Evolutionary conservation across 2,113 vertebrate species (phyloP).

Genomic region (Neolamprologus ventralis): DNA sequence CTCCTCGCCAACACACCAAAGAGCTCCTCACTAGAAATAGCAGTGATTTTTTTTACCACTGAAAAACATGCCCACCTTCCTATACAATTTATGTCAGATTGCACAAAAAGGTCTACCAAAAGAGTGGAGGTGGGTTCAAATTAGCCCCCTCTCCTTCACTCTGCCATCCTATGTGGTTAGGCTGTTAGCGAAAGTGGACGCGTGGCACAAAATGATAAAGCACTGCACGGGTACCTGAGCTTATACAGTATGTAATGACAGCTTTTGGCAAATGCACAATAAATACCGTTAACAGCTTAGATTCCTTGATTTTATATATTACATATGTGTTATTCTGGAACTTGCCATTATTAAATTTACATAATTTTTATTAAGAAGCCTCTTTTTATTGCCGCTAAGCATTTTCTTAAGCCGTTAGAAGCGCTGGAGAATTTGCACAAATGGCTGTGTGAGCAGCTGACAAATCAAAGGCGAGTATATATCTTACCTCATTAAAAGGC

Average conservation of each 20-base stretch:
- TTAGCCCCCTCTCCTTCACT: slow-evolving; percentile 19
- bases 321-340: not conserved
- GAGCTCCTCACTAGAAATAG: slow-evolving; percentile 54
- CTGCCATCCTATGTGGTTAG: not conserved
- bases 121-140: slow-evolving; percentile 10
- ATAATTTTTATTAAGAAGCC: slow-evolving; percentile 17
- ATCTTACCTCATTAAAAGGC: slow-evolving; percentile 67
- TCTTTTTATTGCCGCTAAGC: slow-evolving; percentile 14
- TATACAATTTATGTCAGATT: slow-evolving; percentile 26
- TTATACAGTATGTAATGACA: not conserved
- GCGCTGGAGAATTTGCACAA: slow-evolving; percentile 7
- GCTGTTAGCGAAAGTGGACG: not conserved
- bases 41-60: slow-evolving; percentile 43
- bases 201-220: not conserved
- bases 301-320: not conserved
- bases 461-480: slow-evolving; percentile 54
- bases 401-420: slow-evolving; percentile 16
- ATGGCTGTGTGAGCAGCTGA: slow-evolving; percentile 38
- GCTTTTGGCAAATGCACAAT: not conserved
- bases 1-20: slow-evolving; percentile 47
- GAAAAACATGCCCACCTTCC: slow-evolving; percentile 34
- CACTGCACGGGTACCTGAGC: not conserved
- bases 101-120: slow-evolving; percentile 13
- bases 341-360: slow-evolving; percentile 19
- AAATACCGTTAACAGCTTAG: not conserved